Evolutionary conservation across 2,888 invertebrate genomes (phyloP), one percentile per base, ranked within the genome.

Genomic region (Epinotia ramella): DNA sequence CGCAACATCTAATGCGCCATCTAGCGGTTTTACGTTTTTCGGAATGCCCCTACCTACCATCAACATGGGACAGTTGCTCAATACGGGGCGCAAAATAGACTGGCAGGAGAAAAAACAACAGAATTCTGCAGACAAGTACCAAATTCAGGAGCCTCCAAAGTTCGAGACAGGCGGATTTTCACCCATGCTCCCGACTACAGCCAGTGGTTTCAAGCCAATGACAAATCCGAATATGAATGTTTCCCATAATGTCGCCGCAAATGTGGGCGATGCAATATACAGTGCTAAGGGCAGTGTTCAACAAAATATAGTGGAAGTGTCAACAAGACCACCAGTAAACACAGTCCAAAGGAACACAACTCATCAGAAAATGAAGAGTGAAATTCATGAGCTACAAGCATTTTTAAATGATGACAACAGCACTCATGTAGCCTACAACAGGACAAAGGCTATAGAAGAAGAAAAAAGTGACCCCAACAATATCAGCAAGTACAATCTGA

Each of bases 31-130:
- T 80, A 97, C 98, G 16, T 97, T 98, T 85, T 98, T 98, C 83
- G 98, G 98, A 0, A 96, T 98, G 85, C 98, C 98, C 0, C 86
- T 98, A 76, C 97, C 97, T 1, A 95, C 96, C 57, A 87, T 98
- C 65, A 96, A 96, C 80, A 95, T 97, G 83, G 96, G 96, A 13
- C 96, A 96, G 82, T 89, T 97, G 60, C 95, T 96, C 46, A 93
- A 89, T 66, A 91, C 89, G 49, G 94, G 93, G 0, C 89, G 94
- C 7, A 94, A 94, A 85, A 86, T 93, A 70, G 94, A 94, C 80
- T 93, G 92, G 92, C 84, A 90, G n/a, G 91, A 89, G 28, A 89
- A 87, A 75, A 91, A 89, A 84, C 86, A 83, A 69, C 78, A 81
- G 20, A 91, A 91, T n/a, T 83, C 86, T 69, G 82, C 78, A 44